These are phyloP conservation scores for Rhopilema esculentum DNA, from an alignment of 30 jellyfish, hydroid and myxozoan genomes.

Conservation along the genomic window DNA sequence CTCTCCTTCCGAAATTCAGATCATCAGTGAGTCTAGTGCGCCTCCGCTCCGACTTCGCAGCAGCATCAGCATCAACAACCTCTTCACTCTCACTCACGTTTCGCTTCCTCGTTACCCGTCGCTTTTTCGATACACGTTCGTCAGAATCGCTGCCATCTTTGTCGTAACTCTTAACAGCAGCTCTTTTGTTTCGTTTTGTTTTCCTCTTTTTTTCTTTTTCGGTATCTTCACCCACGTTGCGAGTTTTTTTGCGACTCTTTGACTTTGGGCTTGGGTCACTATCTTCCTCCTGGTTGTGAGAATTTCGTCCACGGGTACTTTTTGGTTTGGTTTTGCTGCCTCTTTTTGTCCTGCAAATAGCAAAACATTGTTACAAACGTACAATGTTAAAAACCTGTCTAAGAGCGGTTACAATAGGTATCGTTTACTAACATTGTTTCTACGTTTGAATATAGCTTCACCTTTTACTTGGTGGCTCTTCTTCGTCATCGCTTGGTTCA, in stretches of 20 bases:
- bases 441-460: neutral
- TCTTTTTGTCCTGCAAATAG: neutral
- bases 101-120: conserved; percentile 26
- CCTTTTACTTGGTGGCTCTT: conserved; percentile 27
- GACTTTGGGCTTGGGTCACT: conserved; percentile 53
- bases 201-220: neutral
- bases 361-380: too few relatives aligned
- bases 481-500: conserved; percentile 69
- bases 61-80: neutral
- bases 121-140: conserved; percentile 2
- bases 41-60: neutral
- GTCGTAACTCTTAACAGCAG: neutral
- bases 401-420: too few relatives aligned
- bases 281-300: conserved; percentile 18
- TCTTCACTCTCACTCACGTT: conserved; percentile 24
- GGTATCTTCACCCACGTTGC: neutral
- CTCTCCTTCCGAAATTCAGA: conserved; percentile 43
- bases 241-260: conserved; percentile 1
- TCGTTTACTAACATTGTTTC: too few relatives aligned
- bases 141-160: conserved; percentile 13
- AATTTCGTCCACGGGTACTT: neutral
- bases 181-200: conserved; percentile 11
- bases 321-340: neutral
- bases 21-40: conserved; percentile 16
- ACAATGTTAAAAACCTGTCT: too few relatives aligned